Evolutionary conservation across 2,888 invertebrate genomes (phyloP), one percentile per base, ranked within the genome.

Genomic region (Zelleria hepariella): DNA sequence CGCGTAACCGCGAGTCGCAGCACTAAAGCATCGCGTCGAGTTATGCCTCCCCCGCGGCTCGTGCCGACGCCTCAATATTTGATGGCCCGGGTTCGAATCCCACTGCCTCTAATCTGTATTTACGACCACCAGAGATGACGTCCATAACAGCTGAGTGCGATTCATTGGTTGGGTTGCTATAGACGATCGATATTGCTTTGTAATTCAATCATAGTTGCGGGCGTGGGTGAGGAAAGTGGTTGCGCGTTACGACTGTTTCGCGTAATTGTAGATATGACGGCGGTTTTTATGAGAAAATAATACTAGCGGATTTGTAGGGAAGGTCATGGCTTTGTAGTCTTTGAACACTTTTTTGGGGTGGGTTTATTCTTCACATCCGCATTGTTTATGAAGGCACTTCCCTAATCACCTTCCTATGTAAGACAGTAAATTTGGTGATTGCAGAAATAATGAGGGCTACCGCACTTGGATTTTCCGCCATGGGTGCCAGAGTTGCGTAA

Each of bases 11-110:
- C 48, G 24, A 27, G 15, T 74, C 75, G 74, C 32, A 4, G 32
- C 32, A 42, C 15, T 82, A 80, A 81, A 77, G 66, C 58, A 72
- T 72, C 72, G 71, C 71, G 73, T 70, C 69, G 68, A 62, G 74
- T 77, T 78, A 73, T 79, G 80, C 71, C 66, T 82, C 85, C 86
- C 83, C 65, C 59, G 80, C 68, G 81, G 66, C 75, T 70, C 67
- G 75, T 76, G 75, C 64, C 65, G 71, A 66, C 70, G 67, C 64
- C 67, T 86, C 83, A 80, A 87, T 86, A 80, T 82, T 86, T 85
- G 82, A 87, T 86, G 79, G 25, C 47, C 42, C 15, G 15, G 18
- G 23, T 10, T 21, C 47, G 23, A n/a, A 23, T n/a, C 52, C 24
- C 42, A 20, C 5, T 27, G 20, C 32, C 27, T 42, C 27, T 61